Percentiles rank a stretch among this genome's conserved stretches.
phyloP scores from a whole-genome alignment of 2,113 vertebrate species.

The Ceratotherium simum region DNA sequence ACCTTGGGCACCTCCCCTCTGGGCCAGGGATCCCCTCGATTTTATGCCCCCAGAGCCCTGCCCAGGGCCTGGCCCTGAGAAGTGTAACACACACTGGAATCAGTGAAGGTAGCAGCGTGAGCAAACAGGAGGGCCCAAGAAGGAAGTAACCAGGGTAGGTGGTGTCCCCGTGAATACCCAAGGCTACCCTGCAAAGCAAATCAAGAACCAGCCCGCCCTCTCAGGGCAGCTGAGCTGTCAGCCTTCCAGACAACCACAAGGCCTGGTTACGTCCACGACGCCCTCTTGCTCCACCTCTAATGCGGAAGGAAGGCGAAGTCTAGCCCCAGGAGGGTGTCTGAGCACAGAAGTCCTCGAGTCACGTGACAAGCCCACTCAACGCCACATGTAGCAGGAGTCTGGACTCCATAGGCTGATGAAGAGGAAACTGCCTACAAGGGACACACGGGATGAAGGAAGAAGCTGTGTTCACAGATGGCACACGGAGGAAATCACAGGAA shows the following conservation, averaged over 20 bases:
- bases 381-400: neutral
- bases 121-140: accelerated
- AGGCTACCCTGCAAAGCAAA: neutral
- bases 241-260: no score
- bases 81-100: accelerated
- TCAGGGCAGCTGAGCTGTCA: neutral
- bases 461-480: accelerated
- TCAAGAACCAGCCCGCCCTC: neutral
- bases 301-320: accelerated
- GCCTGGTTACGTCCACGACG: neutral
- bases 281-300: neutral
- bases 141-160: neutral
- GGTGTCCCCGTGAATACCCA: neutral
- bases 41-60: neutral
- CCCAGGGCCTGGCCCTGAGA: neutral
- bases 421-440: neutral
- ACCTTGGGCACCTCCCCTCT: neutral
- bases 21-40: neutral
- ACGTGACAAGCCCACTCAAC: neutral
- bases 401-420: neutral
- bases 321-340: neutral
- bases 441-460: neutral
- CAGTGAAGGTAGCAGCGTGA: neutral
- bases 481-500: no score
- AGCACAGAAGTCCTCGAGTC: neutral